Evolutionary conservation across 2,797 vertebrate genomes (phyloP).

Genomic region (Poeciliopsis presidionis): DNA sequence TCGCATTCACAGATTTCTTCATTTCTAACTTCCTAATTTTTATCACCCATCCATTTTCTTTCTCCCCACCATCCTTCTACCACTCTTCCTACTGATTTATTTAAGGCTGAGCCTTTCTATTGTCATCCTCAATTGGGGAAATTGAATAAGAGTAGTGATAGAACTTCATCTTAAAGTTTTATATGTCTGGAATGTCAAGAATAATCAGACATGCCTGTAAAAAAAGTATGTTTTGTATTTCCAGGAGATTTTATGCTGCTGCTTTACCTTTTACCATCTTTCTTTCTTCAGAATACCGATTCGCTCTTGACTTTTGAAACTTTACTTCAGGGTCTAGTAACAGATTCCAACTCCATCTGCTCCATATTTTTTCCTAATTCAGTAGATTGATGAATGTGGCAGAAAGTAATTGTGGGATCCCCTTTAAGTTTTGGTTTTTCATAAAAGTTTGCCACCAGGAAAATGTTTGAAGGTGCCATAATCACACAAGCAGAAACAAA

Average conservation of each 20-base stretch:
- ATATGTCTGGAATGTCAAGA: slow-evolving; percentile 51
- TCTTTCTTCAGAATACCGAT: slow-evolving; percentile 42
- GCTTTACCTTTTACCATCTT: slow-evolving; percentile 50
- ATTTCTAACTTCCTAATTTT: slow-evolving; percentile 31
- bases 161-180: slow-evolving; percentile 57
- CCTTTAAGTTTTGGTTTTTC: slow-evolving; percentile 17
- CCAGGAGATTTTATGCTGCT: slow-evolving; percentile 50
- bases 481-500: slow-evolving; percentile 22
- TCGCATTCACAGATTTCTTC: slow-evolving; percentile 3
- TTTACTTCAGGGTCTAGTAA: slow-evolving; percentile 42
- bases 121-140: slow-evolving; percentile 52
- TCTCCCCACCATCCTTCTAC: slow-evolving; percentile 35
- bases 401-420: slow-evolving; percentile 18
- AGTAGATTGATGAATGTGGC: slow-evolving; percentile 32
- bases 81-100: slow-evolving; percentile 49
- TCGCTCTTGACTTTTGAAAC: slow-evolving; percentile 41
- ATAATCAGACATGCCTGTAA: slow-evolving; percentile 58
- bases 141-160: slow-evolving; percentile 42
- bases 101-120: slow-evolving; percentile 26
- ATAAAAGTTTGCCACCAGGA: slow-evolving; percentile 13
- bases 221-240: slow-evolving; percentile 58
- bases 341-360: background rate
- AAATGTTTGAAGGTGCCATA: slow-evolving; percentile 21
- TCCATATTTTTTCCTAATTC: slow-evolving; percentile 13
- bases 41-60: slow-evolving; percentile 16